Percentiles rank a stretch among this genome's conserved stretches.
These are phyloP conservation scores for Liasis olivaceus DNA, from an alignment of 2,797 vertebrate species.

Conservation along the genomic window DNA sequence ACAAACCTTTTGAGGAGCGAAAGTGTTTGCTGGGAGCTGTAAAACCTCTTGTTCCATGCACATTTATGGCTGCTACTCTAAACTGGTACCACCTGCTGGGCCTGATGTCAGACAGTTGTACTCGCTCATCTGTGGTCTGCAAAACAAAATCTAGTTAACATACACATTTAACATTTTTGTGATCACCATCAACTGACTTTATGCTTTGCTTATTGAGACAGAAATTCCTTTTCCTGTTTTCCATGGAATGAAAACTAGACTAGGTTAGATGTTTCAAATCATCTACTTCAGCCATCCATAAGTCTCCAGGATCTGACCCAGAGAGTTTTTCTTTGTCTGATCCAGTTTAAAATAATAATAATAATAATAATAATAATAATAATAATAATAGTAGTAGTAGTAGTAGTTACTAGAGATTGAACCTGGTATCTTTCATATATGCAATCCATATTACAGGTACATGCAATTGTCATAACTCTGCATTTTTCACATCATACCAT, in stretches of 20 bases:
- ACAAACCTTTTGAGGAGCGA: slow-evolving; percentile 91
- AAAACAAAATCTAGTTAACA: slow-evolving; percentile 20
- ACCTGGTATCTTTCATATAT: background rate
- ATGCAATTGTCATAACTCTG: background rate
- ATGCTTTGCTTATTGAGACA: background rate
- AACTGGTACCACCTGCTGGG: slow-evolving; percentile 98
- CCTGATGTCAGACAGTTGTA: slow-evolving; percentile 84
- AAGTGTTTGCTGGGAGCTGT: slow-evolving; percentile 97
- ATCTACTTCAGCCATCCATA: background rate
- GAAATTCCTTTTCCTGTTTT: background rate
- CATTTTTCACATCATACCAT: background rate
- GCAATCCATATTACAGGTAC: background rate
- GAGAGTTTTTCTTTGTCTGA: background rate
- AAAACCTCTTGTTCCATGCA: slow-evolving; percentile 95
- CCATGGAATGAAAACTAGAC: background rate
- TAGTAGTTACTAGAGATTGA: background rate
- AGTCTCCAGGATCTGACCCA: background rate
- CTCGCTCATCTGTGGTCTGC: slow-evolving; percentile 89
- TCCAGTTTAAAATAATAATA: background rate
- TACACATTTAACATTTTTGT: background rate
- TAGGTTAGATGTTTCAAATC: background rate
- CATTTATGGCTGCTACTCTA: slow-evolving; percentile 92
- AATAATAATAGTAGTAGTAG: too few relatives aligned
- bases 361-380: too few relatives aligned
- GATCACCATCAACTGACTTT: background rate